Percentiles rank a stretch among this genome's conserved stretches.
Evolutionary conservation across 2,113 vertebrate species (phyloP).

Genomic region (Dicaeum eximium): DNA sequence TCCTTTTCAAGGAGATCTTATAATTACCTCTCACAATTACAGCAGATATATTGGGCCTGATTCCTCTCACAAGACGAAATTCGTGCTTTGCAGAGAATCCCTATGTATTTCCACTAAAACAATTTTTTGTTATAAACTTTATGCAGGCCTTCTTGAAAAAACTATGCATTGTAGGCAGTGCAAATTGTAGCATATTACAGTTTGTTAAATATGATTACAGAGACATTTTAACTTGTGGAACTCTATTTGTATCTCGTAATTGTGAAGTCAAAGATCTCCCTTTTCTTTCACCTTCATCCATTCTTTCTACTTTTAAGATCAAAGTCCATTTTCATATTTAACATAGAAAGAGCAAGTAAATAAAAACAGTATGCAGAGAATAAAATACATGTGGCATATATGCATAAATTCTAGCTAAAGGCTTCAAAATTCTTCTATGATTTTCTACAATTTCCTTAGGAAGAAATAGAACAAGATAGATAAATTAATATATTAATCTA

Average conservation of each 20-base stretch:
- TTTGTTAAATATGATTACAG: conserved; percentile 13
- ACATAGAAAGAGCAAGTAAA: background rate
- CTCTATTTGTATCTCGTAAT: background rate
- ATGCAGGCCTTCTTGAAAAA: background rate
- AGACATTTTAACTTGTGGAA: conserved; percentile 7
- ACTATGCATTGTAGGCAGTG: background rate
- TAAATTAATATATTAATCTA: background rate
- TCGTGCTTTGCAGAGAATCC: background rate
- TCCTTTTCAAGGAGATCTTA: conserved; percentile 58
- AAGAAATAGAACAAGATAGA: background rate
- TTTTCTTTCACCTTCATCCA: background rate
- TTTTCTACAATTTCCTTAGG: background rate
- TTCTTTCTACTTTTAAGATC: background rate
- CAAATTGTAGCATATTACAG: background rate
- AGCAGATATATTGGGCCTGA: background rate
- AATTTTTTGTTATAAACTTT: background rate
- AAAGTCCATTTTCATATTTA: background rate
- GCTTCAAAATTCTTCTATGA: background rate
- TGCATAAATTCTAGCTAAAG: background rate
- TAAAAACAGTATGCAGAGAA: background rate
- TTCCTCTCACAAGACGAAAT: background rate
- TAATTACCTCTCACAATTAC: conserved; percentile 43
- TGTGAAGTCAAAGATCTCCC: background rate
- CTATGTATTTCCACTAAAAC: background rate
- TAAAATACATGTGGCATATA: background rate